Evolutionary conservation across 2,113 vertebrate species (phyloP).

Genomic region (Tyrannus savana): DNA sequence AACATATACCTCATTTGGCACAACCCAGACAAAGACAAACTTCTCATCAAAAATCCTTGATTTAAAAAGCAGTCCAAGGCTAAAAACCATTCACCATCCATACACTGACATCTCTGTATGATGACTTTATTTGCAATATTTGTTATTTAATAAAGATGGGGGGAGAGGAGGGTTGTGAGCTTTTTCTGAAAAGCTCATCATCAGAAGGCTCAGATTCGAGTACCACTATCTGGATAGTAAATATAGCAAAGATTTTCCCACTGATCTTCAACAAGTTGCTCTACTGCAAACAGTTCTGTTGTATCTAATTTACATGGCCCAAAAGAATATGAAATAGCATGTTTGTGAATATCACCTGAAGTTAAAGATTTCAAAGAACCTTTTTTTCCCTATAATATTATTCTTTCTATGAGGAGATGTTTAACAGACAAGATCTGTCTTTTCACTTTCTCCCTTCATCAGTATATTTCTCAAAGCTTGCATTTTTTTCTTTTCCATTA

Average conservation of each 20-base stretch:
- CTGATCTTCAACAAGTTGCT: neutral
- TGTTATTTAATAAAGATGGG: neutral
- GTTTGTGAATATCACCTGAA: slow-evolving; percentile 22
- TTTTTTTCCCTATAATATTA: neutral
- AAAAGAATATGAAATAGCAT: neutral
- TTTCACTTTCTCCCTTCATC: neutral
- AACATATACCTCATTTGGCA: neutral
- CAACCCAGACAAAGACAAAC: neutral
- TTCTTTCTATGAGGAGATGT: neutral
- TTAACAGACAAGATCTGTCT: slow-evolving; percentile 26
- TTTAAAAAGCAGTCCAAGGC: neutral
- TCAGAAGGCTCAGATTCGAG: neutral
- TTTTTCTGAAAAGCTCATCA: neutral
- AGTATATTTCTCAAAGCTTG: neutral
- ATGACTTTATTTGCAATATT: neutral
- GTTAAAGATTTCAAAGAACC: neutral
- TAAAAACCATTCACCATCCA: neutral
- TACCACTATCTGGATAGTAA: neutral
- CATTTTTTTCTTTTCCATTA: neutral
- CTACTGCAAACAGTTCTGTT: neutral
- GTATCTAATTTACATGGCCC: neutral
- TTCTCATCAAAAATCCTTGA: neutral
- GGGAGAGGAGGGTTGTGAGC: neutral
- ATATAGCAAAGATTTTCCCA: neutral
- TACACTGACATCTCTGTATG: neutral